Evolutionary conservation across 1,140 invertebrate genomes (phyloP).

Genomic region (Dryas iulia): DNA sequence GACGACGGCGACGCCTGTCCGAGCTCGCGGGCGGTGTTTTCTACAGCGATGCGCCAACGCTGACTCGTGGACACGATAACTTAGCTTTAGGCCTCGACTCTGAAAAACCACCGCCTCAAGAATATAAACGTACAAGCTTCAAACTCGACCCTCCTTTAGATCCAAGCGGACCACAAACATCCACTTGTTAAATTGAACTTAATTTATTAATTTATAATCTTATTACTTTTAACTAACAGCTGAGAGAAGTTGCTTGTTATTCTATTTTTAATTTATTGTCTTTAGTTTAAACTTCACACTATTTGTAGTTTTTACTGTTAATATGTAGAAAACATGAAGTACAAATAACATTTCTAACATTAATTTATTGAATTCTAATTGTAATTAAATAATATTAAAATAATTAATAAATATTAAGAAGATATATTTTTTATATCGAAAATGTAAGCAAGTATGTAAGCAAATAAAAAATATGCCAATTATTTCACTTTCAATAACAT

Average conservation of each 20-base stretch:
- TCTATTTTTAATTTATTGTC: neutral
- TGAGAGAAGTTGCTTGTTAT: no score
- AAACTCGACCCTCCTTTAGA: constrained; percentile 41
- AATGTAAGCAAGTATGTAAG: neutral
- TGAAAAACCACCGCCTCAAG: constrained; percentile 52
- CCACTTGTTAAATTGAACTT: constrained; percentile 39
- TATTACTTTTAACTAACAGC: no score
- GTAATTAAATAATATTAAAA: neutral
- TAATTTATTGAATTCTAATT: neutral
- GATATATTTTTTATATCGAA: neutral
- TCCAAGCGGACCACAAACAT: constrained; percentile 41
- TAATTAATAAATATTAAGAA: neutral
- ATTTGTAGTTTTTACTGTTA: neutral
- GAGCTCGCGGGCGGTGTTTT: constrained; percentile 72
- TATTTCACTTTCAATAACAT: neutral
- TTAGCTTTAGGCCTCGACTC: constrained; percentile 53
- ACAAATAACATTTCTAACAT: neutral
- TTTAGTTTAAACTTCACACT: neutral
- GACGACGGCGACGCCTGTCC: constrained; percentile 62
- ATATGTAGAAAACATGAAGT: neutral
- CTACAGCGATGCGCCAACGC: constrained; percentile 61
- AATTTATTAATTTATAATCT: neutral
- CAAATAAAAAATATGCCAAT: neutral
- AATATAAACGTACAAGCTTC: constrained; percentile 47
- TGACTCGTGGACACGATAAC: constrained; percentile 61